Conservation (phyloP, 2,888 invertebrate genomes). For the Catocala nupta region DNA sequence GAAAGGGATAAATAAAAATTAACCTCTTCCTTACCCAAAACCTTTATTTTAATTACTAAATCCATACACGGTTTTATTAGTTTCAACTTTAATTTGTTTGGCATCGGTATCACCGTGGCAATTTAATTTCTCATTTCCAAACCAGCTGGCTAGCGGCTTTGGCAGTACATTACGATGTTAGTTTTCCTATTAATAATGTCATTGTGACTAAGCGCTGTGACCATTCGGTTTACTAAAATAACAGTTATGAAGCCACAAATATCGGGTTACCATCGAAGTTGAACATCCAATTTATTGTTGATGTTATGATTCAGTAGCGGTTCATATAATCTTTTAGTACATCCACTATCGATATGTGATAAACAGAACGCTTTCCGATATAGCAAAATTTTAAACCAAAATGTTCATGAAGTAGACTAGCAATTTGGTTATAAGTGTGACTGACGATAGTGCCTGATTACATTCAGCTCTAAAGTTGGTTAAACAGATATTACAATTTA, state of each 20-base stretch:
- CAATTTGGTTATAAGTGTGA: no score
- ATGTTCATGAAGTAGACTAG: no score
- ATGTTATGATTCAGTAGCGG: background rate
- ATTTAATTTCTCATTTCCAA: slow-evolving; percentile 18
- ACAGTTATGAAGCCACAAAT: slow-evolving; percentile 18
- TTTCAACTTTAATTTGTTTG: slow-evolving; percentile 5
- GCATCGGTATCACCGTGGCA: slow-evolving; percentile 1
- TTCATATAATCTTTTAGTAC: no score
- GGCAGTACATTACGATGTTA: slow-evolving; percentile 23
- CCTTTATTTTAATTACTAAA: no score
- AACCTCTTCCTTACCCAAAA: no score
- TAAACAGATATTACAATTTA: no score
- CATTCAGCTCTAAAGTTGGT: no score
- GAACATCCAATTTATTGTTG: slow-evolving; percentile 7
- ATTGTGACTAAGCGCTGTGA: slow-evolving; percentile 22
- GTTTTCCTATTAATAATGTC: slow-evolving; percentile 23
- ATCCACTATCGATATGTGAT: no score
- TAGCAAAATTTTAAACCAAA: no score
- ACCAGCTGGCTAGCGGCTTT: slow-evolving; percentile 14
- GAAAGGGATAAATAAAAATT: no score
- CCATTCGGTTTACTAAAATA: slow-evolving; percentile 19
- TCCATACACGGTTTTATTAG: background rate
- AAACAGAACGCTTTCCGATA: no score
- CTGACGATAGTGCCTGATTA: no score
- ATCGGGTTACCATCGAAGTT: slow-evolving; percentile 14